A percentile compares a stretch with the other conserved stretches of the same genome.
Conservation (phyloP, 2,888 invertebrate species). For the Sphinx pinastri region DNA sequence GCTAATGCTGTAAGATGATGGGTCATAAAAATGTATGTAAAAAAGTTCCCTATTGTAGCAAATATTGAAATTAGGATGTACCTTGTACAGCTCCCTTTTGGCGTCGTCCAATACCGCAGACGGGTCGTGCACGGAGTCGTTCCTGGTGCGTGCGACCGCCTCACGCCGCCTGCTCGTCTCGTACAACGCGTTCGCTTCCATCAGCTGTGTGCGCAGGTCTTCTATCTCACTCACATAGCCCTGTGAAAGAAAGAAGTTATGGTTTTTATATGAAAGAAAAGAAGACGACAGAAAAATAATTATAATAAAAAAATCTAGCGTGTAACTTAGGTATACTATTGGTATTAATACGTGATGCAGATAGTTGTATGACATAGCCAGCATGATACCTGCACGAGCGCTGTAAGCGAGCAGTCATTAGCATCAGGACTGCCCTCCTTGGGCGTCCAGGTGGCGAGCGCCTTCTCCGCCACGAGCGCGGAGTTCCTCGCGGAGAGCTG, state of each 20-base stretch:
- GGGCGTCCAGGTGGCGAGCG: constrained; percentile 85
- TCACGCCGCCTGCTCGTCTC: constrained; percentile 70
- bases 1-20: no score
- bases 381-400: constrained; percentile 78
- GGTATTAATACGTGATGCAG: no score
- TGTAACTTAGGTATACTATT: no score
- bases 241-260: constrained; percentile 52
- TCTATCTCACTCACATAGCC: constrained; percentile 96
- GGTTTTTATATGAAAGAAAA: not conserved
- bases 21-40: no score
- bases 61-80: constrained; percentile 33
- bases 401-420: constrained; percentile 71
- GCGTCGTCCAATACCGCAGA: constrained; percentile 87
- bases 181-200: constrained; percentile 88
- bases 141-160: constrained; percentile 60
- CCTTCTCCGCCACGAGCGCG: constrained; percentile 91
- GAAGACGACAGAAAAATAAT: not conserved
- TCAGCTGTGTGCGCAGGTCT: constrained; percentile 92
- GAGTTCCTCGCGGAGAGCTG: constrained; percentile 92
- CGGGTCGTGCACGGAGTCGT: constrained; percentile 69
- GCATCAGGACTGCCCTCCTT: constrained; percentile 69
- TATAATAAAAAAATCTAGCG: not conserved
- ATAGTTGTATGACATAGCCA: no score
- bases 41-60: no score
- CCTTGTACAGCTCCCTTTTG: constrained; percentile 90